Percentiles rank a stretch among this genome's conserved stretches.
These are phyloP conservation scores for Brachymystax lenok DNA, from an alignment of 2,797 vertebrate genomes.

Conservation along the genomic window DNA sequence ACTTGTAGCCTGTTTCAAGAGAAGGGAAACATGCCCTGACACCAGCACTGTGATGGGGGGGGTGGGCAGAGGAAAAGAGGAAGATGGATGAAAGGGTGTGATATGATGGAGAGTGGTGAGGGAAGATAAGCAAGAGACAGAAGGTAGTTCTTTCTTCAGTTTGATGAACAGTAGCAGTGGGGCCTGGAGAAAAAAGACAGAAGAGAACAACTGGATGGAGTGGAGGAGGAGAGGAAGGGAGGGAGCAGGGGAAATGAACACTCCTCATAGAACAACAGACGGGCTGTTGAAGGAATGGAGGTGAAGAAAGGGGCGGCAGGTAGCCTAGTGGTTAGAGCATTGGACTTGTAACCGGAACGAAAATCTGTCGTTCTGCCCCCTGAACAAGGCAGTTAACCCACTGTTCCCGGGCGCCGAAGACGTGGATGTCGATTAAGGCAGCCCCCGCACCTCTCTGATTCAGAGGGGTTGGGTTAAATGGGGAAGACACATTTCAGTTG, in stretches of 20 bases:
- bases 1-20: not conserved
- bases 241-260: not conserved
- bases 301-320: not conserved
- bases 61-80: conserved; percentile 7
- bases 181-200: conserved; percentile 24
- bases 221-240: not conserved
- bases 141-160: conserved; percentile 28
- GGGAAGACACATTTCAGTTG: too few species aligned
- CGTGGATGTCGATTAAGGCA: too few species aligned
- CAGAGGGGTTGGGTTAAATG: too few species aligned
- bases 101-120: conserved; percentile 65
- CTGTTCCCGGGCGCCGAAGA: too few species aligned
- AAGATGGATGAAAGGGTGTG: conserved; percentile 67
- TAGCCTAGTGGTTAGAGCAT: too few species aligned
- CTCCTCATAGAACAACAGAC: not conserved
- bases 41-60: not conserved
- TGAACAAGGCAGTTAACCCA: too few species aligned
- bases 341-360: too few species aligned
- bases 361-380: too few species aligned
- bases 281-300: not conserved
- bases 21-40: not conserved
- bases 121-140: conserved; percentile 68
- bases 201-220: conserved; percentile 27
- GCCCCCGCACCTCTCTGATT: too few species aligned
- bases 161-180: conserved; percentile 1